A percentile compares a stretch with the other conserved stretches of the same genome.
Conservation (phyloP, 2,113 vertebrate genomes). For the Trachemys scripta region DNA sequence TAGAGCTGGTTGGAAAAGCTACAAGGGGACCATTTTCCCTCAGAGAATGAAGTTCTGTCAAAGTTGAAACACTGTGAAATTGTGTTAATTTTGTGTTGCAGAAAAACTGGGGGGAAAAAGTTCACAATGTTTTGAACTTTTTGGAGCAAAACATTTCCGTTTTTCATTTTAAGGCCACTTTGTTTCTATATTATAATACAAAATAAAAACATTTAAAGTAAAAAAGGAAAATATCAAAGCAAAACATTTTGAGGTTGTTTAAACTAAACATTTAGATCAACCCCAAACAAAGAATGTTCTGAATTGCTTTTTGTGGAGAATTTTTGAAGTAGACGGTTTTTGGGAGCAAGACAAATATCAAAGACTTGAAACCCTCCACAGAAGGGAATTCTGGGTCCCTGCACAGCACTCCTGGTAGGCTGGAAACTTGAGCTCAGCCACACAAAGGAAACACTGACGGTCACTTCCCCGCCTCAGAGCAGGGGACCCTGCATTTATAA, state of each 20-base stretch:
- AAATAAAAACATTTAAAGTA: background rate
- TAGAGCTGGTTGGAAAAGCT: background rate
- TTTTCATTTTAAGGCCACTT: background rate
- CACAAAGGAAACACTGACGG: no score
- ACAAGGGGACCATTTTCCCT: background rate
- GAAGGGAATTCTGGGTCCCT: no score
- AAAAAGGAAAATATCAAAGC: background rate
- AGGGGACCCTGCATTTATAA: no score
- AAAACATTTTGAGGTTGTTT: background rate
- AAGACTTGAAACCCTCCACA: no score
- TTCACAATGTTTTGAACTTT: no score
- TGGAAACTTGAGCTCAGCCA: no score
- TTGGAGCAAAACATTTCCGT: background rate
- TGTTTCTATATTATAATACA: background rate
- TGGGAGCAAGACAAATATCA: background rate
- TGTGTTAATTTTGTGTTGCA: background rate
- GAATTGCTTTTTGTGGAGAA: background rate
- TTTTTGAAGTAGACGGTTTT: background rate
- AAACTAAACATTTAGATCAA: background rate
- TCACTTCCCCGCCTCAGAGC: no score
- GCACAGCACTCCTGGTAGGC: no score
- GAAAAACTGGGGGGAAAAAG: background rate
- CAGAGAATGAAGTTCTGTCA: background rate
- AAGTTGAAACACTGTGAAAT: background rate
- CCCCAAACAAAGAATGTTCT: background rate